phyloP scores from a whole-genome alignment of 1,140 invertebrate genomes.

The Brachionus sp. region DNA sequence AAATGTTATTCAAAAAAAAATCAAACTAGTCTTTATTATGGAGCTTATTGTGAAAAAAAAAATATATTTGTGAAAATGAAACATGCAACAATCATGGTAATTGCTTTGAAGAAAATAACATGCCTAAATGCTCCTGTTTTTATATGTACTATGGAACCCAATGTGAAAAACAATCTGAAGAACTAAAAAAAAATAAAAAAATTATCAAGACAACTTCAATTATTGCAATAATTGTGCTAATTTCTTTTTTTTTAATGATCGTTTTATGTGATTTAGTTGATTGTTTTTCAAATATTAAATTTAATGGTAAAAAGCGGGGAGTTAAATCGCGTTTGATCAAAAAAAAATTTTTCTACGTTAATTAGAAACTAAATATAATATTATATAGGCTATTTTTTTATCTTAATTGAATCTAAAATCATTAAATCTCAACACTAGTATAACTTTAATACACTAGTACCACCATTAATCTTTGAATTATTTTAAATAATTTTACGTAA shows the following conservation, averaged over 20 bases:
- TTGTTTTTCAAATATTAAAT: no score
- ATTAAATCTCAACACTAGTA: no score
- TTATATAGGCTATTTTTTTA: no score
- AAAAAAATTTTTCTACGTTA: no score
- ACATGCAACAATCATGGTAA: background rate
- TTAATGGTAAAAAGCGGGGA: no score
- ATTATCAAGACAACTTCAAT: background rate
- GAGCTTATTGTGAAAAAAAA: constrained; percentile 66
- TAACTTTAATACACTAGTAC: no score
- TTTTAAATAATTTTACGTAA: no score
- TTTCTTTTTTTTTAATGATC: background rate
- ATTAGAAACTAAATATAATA: no score
- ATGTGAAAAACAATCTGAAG: background rate
- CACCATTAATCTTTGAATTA: no score
- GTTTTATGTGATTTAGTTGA: no score
- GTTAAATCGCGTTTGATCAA: no score
- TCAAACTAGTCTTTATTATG: constrained; percentile 78
- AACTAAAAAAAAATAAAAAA: background rate
- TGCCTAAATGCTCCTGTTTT: background rate
- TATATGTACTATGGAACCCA: background rate
- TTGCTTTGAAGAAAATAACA: background rate
- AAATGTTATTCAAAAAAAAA: constrained; percentile 63
- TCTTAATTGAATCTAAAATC: no score
- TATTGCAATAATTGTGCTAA: background rate
- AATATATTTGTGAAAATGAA: background rate